These are phyloP conservation scores for Apodemus speciosus DNA, from an alignment of 2,113 vertebrate species.

Conservation along the genomic window DNA sequence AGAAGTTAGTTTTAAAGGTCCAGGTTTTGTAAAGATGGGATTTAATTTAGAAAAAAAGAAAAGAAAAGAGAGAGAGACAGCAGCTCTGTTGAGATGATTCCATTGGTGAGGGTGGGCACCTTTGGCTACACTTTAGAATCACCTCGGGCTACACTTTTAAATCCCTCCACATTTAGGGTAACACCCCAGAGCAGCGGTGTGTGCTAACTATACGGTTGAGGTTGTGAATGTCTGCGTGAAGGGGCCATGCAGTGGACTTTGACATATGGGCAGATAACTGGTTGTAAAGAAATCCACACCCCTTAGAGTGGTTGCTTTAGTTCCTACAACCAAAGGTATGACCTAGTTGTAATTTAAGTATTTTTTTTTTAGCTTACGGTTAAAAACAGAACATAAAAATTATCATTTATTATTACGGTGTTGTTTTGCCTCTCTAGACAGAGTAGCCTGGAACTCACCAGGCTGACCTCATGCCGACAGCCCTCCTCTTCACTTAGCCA, in stretches of 20 bases:
- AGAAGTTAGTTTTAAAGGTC: conserved; percentile 19
- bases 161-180: background rate
- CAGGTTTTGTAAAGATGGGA: background rate
- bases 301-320: background rate
- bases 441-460: background rate
- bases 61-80: background rate
- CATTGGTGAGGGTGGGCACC: background rate
- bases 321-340: background rate
- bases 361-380: background rate
- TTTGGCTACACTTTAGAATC: background rate
- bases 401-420: background rate
- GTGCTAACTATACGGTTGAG: background rate
- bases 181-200: background rate
- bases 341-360: background rate
- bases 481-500: background rate
- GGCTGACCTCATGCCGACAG: background rate
- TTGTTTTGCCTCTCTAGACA: background rate
- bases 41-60: background rate
- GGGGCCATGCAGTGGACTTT: background rate
- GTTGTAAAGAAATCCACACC: background rate
- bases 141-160: background rate
- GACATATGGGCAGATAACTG: background rate
- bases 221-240: background rate
- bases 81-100: background rate
- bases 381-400: background rate